phyloP scores from a whole-genome alignment of 2,888 invertebrate genomes.

The Nomada fucata region DNA sequence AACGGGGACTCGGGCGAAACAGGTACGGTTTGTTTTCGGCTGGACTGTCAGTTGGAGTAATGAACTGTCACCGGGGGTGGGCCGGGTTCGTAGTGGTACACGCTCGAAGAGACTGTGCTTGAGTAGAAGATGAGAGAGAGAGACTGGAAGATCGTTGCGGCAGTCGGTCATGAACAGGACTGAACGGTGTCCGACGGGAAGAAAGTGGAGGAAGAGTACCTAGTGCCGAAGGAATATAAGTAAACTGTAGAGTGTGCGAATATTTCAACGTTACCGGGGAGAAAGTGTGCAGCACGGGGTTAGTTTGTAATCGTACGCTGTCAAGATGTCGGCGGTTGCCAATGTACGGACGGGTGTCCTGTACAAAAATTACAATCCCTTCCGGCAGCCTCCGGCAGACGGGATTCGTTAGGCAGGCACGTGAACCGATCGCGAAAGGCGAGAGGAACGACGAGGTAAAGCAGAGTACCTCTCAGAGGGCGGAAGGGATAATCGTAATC shows the following conservation, averaged over 20 bases:
- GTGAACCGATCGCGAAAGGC: neutral
- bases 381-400: conserved; percentile 20
- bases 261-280: neutral
- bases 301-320: neutral
- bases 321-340: neutral
- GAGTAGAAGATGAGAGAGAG: conserved; percentile 18
- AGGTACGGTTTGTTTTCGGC: neutral
- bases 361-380: conserved; percentile 25
- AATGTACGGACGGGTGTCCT: conserved; percentile 27
- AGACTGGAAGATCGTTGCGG: conserved; percentile 7
- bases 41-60: conserved; percentile 29
- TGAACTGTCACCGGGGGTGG: conserved; percentile 27
- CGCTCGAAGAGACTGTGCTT: conserved; percentile 12
- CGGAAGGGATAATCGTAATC: neutral
- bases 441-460: neutral
- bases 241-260: neutral
- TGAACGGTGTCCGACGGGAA: conserved; percentile 61
- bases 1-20: neutral
- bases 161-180: conserved; percentile 41
- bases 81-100: conserved; percentile 34
- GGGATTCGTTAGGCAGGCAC: conserved; percentile 49
- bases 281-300: conserved; percentile 8
- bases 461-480: too few relatives aligned
- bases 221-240: conserved; percentile 15
- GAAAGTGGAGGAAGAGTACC: conserved; percentile 32